These are phyloP conservation scores for Astropecten irregularis DNA, from an alignment of 53 echinoderm and acorn worm species.

Conservation along the genomic window DNA sequence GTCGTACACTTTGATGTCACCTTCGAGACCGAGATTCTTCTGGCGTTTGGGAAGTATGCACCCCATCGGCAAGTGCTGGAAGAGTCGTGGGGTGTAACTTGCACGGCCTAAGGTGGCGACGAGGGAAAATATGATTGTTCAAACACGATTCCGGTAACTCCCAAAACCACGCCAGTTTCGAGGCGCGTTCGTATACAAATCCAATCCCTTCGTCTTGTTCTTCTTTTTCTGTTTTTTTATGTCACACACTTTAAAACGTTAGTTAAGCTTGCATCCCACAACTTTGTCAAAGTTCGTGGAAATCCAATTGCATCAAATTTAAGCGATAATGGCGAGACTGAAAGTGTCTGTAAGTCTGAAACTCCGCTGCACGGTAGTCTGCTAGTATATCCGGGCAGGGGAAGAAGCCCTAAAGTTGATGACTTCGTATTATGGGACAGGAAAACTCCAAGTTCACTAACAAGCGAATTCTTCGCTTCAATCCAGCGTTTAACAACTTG, in stretches of 20 bases:
- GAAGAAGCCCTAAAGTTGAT: not conserved
- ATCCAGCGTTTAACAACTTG: not conserved
- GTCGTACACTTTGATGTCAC: conserved; percentile 94
- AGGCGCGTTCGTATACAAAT: conserved; percentile 10
- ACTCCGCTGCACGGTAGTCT: not conserved
- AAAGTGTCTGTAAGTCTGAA: not conserved
- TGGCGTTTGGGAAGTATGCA: conserved; percentile 97
- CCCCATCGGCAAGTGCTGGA: conserved; percentile 85
- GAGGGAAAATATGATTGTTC: conserved; percentile 25
- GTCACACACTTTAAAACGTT: conserved; percentile 23
- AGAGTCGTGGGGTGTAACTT: conserved; percentile 49
- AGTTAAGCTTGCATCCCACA: conserved; percentile 23
- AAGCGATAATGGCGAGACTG: not conserved
- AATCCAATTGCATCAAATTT: not conserved
- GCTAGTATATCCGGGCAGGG: not conserved
- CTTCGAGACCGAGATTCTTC: conserved; percentile 94
- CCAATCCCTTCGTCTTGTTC: not conserved
- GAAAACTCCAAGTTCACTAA: not conserved
- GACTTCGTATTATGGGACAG: not conserved
- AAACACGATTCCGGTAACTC: not conserved
- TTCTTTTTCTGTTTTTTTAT: too few species aligned
- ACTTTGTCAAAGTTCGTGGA: conserved; percentile 28
- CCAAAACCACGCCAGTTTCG: conserved; percentile 18
- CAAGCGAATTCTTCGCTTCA: not conserved
- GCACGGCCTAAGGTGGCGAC: conserved; percentile 50